phyloP scores from a whole-genome alignment of 1,140 invertebrate species.

The Panagrolaimus sp. region DNA sequence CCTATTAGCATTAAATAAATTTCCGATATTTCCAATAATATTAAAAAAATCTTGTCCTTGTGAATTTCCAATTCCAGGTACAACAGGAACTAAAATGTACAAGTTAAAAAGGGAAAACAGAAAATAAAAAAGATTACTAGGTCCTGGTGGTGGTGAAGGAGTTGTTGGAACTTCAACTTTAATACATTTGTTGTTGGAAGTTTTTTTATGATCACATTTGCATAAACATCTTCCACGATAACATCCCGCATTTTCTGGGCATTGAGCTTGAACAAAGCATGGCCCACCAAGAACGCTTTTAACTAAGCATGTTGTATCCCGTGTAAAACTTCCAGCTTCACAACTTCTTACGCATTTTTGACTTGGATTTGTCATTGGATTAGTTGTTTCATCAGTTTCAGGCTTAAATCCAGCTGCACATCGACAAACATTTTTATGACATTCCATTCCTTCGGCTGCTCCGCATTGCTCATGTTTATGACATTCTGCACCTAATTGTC shows the following conservation, averaged over 20 bases:
- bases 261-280: constrained; percentile 57
- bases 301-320: constrained; percentile 53
- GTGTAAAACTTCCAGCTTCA: constrained; percentile 24
- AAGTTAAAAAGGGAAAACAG: not conserved
- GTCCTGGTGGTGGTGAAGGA: constrained; percentile 33
- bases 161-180: constrained; percentile 42
- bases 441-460: constrained; percentile 56
- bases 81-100: constrained; percentile 3
- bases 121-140: constrained; percentile 30
- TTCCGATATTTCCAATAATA: constrained; percentile 23
- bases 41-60: constrained; percentile 22
- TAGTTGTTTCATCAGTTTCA: constrained; percentile 45
- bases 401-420: constrained; percentile 48
- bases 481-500: constrained; percentile 51
- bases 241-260: constrained; percentile 53
- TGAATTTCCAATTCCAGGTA: constrained; percentile 15
- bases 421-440: constrained; percentile 50
- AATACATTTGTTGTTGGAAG: constrained; percentile 43
- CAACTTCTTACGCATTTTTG: constrained; percentile 51
- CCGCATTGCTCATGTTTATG: constrained; percentile 53
- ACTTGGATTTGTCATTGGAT: constrained; percentile 53
- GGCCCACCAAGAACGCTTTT: constrained; percentile 41
- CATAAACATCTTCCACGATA: constrained; percentile 54
- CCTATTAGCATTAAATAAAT: constrained; percentile 2
- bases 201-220: constrained; percentile 45